These are phyloP conservation scores for Tragelaphus scriptus DNA, from an alignment of 2,113 vertebrate species.

Conservation along the genomic window DNA sequence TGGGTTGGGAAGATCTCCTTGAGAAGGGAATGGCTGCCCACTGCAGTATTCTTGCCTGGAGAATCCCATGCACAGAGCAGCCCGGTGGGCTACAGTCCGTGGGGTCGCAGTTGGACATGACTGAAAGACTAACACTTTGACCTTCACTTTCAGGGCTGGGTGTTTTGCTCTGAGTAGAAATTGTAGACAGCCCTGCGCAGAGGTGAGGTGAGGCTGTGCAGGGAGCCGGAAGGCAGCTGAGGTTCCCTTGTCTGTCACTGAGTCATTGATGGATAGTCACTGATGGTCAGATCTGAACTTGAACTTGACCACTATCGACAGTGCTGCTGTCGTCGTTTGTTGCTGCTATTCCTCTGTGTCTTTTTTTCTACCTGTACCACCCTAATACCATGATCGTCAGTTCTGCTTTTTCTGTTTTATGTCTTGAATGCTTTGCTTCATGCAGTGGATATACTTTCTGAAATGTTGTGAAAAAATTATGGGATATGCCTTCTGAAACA, in stretches of 20 bases:
- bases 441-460: background rate
- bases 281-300: background rate
- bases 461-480: background rate
- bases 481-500: background rate
- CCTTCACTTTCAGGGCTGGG: background rate
- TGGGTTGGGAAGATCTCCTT: background rate
- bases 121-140: background rate
- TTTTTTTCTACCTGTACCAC: background rate
- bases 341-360: background rate
- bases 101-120: background rate
- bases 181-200: background rate
- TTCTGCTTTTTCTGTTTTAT: background rate
- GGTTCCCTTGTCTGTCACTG: background rate
- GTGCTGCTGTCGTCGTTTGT: background rate
- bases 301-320: background rate
- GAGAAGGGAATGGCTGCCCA: background rate
- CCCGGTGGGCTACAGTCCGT: background rate
- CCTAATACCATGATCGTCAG: background rate
- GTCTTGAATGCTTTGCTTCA: background rate
- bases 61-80: background rate
- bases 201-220: background rate
- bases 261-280: background rate
- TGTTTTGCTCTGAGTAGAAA: background rate
- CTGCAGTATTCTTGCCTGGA: background rate
- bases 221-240: background rate